These are phyloP conservation scores for Acholoe squamosa DNA, from an alignment of 2,888 invertebrate genomes.

Conservation along the genomic window DNA sequence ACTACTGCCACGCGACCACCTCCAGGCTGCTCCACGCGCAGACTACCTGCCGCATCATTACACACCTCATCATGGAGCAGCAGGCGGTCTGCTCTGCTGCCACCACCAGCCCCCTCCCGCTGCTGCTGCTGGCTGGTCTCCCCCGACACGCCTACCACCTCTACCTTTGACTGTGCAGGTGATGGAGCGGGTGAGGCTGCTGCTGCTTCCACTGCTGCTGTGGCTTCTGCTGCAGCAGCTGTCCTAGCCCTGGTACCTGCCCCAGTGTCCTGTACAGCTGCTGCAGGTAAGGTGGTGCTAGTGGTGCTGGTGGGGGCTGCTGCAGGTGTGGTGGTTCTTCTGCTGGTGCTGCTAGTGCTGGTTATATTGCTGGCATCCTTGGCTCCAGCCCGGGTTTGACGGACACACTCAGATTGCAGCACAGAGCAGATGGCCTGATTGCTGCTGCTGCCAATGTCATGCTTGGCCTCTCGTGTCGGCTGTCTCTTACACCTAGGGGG, in stretches of 20 bases:
- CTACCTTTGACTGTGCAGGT: background rate
- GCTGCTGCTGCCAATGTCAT: constrained; percentile 31
- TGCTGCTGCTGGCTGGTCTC: constrained; percentile 39
- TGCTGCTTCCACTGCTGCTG: constrained; percentile 23
- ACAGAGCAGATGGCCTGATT: background rate
- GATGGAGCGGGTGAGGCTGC: background rate
- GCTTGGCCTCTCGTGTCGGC: constrained; percentile 2
- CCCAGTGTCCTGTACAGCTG: background rate
- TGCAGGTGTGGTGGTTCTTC: background rate
- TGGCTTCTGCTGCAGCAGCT: constrained; percentile 13
- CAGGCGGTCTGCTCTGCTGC: constrained; percentile 6
- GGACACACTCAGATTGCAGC: constrained; percentile 25
- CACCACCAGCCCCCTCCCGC: background rate
- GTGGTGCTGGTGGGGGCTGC: background rate
- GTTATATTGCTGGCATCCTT: background rate
- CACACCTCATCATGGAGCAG: constrained; percentile 51
- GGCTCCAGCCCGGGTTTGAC: constrained; percentile 19
- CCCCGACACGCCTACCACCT: constrained; percentile 39
- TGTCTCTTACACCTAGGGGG: too few species aligned
- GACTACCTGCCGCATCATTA: constrained; percentile 59
- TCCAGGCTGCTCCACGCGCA: constrained; percentile 29
- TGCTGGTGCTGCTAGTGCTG: background rate
- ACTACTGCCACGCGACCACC: constrained; percentile 45
- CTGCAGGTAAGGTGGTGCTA: background rate
- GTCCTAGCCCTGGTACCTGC: constrained; percentile 34